Evolutionary conservation across 2,888 invertebrate species (phyloP), one percentile per base, ranked within the genome.

Genomic region (Cylindroiulus punctatus): DNA sequence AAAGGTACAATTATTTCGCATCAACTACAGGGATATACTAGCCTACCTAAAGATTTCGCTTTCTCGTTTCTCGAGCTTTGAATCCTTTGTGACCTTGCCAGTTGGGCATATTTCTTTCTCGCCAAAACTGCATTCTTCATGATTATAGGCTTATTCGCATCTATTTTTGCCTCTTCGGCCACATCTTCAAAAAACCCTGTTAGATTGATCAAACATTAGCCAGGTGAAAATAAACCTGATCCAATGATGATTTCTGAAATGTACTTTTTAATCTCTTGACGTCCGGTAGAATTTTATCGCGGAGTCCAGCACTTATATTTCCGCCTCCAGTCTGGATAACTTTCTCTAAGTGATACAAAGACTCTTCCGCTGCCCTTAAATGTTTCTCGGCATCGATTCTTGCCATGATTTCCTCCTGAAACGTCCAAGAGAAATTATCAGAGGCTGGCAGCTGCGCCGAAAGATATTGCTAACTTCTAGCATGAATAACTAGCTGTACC

Each of bases 151-250:
- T 90, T 90, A 87, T 91, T 90, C 36, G 91, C 90, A 87, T 92
- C 91, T 44, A 91, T 88, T 85, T 90, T 89, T 0, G 91, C 91
- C 86, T 92, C 92, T 88, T 90, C 89, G 3, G 91, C 91, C n/a
- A 91, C 89, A 85, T 91, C 90, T 87, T 92, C 92, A 90, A 92
- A 92, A 89, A 91, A 92, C 87, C 89, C 92, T 91, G 89, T 26
- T 3, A 32, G n/a, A 36, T 19, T 0, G 22, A 36, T 10, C 7
- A 40, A 36, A n/a, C 22, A n/a, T 76, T 90, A 88, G 30, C 81
- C 36, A 85, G 5, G 4, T 81, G 32, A 0, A n/a, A 32, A 85
- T 81, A 81, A 42, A 19, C 19, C 3, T 3, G 44, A 12, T n/a
- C 8, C 8, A 2, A 17, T 2, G 52, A 42, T 84, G n/a, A 3